Evolutionary conservation across 2,797 vertebrate genomes (phyloP).

Genomic region (Cryptoblepharus egeriae): DNA sequence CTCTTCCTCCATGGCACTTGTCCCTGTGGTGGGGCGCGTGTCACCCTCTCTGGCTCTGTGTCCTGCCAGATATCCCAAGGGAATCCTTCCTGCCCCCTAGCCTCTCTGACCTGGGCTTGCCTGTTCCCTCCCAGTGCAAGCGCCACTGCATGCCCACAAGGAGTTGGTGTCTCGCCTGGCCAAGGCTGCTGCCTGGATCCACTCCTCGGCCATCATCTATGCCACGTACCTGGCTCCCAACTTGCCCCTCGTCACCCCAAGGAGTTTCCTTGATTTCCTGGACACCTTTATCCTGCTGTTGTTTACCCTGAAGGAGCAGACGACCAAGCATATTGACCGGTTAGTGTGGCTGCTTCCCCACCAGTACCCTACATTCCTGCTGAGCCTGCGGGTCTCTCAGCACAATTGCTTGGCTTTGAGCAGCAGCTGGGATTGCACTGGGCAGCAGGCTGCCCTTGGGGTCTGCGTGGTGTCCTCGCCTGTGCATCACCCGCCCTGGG

Average conservation of each 20-base stretch:
- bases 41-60: neutral
- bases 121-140: neutral
- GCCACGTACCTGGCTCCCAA: constrained; percentile 67
- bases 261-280: constrained; percentile 80
- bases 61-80: too few relatives aligned
- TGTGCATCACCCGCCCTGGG: too few relatives aligned
- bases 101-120: neutral
- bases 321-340: constrained; percentile 66
- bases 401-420: too few relatives aligned
- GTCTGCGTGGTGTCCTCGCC: too few relatives aligned
- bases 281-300: constrained; percentile 71
- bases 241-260: constrained; percentile 78
- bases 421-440: too few relatives aligned
- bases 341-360: constrained; percentile 67
- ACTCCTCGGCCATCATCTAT: constrained; percentile 79
- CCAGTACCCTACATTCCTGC: neutral
- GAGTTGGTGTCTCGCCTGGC: constrained; percentile 63
- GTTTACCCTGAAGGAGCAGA: constrained; percentile 60
- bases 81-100: neutral
- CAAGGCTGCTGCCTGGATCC: constrained; percentile 81
- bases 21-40: neutral
- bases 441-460: too few relatives aligned
- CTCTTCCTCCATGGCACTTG: too few relatives aligned
- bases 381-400: neutral
- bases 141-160: constrained; percentile 43